phyloP scores from a whole-genome alignment of 2,113 vertebrate species.

The Neopipo cinnamomea region DNA sequence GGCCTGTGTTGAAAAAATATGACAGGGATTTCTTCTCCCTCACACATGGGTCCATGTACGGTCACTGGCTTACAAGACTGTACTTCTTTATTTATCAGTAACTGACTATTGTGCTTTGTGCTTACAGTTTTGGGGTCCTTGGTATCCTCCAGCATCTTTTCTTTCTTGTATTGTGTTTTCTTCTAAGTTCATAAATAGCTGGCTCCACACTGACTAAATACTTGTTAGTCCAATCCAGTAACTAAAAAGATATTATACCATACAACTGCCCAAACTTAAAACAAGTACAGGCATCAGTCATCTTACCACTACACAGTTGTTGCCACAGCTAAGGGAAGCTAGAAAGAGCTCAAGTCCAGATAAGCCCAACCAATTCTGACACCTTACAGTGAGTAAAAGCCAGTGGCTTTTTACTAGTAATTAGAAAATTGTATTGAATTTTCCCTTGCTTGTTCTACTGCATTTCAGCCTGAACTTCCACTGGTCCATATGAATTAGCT shows the following conservation, averaged over 20 bases:
- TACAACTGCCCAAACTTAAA: not conserved
- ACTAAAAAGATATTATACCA: not conserved
- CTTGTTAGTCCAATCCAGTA: not conserved
- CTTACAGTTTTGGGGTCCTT: not conserved
- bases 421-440: not conserved
- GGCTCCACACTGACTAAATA: not conserved
- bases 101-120: not conserved
- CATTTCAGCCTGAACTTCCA: not conserved
- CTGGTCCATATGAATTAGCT: not conserved
- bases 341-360: not conserved
- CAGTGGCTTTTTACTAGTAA: not conserved
- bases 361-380: not conserved
- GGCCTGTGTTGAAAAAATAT: not conserved
- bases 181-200: not conserved
- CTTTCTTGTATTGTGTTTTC: not conserved
- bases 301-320: not conserved
- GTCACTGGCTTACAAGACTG: not conserved
- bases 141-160: not conserved
- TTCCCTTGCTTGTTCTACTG: not conserved
- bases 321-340: not conserved
- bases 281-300: not conserved
- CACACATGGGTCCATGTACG: accelerated
- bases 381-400: not conserved
- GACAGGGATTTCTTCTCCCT: not conserved
- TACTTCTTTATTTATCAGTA: not conserved